Evolutionary conservation across 2,113 vertebrate genomes (phyloP).

Genomic region (Acrocephalus arundinaceus): DNA sequence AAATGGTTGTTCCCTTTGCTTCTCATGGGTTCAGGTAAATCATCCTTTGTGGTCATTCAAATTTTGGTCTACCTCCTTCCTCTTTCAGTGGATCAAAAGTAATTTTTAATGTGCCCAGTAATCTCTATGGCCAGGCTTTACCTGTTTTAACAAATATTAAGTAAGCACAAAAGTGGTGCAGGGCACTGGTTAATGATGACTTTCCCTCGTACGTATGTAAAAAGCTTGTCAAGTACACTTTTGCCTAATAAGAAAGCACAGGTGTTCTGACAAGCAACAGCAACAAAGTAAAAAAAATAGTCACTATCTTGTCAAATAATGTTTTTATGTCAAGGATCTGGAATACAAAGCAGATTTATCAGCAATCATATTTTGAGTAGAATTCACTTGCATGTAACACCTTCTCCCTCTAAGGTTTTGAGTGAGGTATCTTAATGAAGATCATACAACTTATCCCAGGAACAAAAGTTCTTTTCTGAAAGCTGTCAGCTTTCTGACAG

Average conservation of each 20-base stretch:
- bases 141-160: background rate
- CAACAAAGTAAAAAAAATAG: constrained; percentile 13
- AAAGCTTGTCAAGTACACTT: background rate
- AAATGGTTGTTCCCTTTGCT: background rate
- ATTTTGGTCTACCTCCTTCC: background rate
- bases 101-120: background rate
- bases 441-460: constrained; percentile 71
- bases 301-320: constrained; percentile 32
- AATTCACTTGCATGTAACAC: constrained; percentile 65
- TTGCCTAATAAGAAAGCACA: constrained; percentile 29
- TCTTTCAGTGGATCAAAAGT: background rate
- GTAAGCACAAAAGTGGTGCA: background rate
- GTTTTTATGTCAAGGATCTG: background rate
- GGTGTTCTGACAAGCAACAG: constrained; percentile 24
- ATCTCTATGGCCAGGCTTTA: background rate
- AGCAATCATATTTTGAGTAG: constrained; percentile 48
- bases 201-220: background rate
- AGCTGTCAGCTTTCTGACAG: constrained; percentile 76
- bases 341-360: constrained; percentile 47
- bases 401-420: constrained; percentile 59
- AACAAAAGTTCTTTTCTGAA: constrained; percentile 74
- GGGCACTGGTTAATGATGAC: background rate
- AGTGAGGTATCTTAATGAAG: constrained; percentile 67
- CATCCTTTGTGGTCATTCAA: background rate
- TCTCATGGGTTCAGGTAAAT: background rate